phyloP scores from a whole-genome alignment of 1,140 invertebrate genomes.

The Solenopsis invicta region DNA sequence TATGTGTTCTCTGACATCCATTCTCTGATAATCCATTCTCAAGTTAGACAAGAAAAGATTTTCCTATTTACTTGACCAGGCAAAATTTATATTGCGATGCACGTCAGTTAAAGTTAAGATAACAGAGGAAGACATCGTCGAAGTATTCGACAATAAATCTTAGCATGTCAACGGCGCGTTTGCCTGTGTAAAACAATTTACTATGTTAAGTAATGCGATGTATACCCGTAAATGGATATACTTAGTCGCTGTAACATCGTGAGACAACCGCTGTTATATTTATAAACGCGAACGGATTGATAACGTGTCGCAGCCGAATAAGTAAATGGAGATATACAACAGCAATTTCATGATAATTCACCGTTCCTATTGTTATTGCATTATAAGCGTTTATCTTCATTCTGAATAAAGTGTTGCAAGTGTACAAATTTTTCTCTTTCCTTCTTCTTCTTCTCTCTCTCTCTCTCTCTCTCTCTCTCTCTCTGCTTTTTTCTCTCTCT shows the following conservation, averaged over 20 bases:
- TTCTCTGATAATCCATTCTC: constrained; percentile 86
- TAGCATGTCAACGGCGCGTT: neutral
- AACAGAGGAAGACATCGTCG: neutral
- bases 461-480: neutral
- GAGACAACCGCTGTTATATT: neutral
- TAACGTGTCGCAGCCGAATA: constrained; percentile 9
- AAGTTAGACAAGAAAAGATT: constrained; percentile 87
- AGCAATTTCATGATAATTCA: neutral
- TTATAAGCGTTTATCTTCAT: constrained; percentile 9
- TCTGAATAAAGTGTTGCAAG: constrained; percentile 23
- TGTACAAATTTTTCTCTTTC: neutral
- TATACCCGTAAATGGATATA: neutral
- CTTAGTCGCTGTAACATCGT: neutral
- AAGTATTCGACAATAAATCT: neutral
- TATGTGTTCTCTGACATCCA: too few relatives aligned
- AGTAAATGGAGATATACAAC: constrained; percentile 16
- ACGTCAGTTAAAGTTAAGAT: neutral
- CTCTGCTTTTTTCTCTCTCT: neutral
- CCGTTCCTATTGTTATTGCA: neutral
- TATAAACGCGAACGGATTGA: neutral
- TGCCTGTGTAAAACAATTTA: constrained; percentile 8
- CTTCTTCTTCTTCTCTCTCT: neutral
- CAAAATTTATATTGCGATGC: neutral
- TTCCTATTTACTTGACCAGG: neutral
- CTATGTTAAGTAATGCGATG: constrained; percentile 29